These are phyloP conservation scores for Cotesia congregata DNA, from an alignment of 2,888 invertebrate species.

Conservation along the genomic window DNA sequence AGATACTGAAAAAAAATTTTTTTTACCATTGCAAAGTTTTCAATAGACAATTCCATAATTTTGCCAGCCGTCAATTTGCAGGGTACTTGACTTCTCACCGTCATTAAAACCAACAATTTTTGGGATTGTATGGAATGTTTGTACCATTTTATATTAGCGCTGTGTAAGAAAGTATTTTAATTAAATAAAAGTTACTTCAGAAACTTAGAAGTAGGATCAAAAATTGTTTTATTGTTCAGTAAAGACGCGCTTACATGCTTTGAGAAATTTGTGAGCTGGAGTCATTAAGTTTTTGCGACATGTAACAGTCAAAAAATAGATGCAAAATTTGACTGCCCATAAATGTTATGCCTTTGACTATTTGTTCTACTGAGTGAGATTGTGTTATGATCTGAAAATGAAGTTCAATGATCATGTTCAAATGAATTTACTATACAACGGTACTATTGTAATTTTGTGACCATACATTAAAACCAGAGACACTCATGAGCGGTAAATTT, in stretches of 20 bases:
- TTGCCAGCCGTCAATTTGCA: constrained; percentile 37
- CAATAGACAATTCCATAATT: constrained; percentile 32
- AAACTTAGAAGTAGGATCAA: neutral
- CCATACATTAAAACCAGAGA: constrained; percentile 8
- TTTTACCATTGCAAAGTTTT: constrained; percentile 34
- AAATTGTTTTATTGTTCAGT: neutral
- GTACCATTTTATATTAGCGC: constrained; percentile 33
- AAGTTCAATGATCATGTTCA: no score
- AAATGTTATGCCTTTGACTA: neutral
- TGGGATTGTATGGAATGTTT: constrained; percentile 23
- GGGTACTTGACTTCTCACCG: constrained; percentile 30
- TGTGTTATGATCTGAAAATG: neutral
- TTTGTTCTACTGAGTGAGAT: constrained; percentile 2
- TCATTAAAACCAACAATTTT: constrained; percentile 27
- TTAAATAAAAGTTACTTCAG: neutral
- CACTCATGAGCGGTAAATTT: constrained; percentile 17
- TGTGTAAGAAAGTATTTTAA: neutral
- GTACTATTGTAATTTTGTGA: no score
- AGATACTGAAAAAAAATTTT: neutral
- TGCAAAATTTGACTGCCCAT: constrained; percentile 1
- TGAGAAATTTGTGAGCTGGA: constrained; percentile 17
- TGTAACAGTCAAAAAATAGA: constrained; percentile 31
- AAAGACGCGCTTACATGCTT: neutral
- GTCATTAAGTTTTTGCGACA: constrained; percentile 37
- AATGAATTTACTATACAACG: no score